Conservation (phyloP, 2,888 invertebrate genomes). For the Drosophila pseudotakahashii region DNA sequence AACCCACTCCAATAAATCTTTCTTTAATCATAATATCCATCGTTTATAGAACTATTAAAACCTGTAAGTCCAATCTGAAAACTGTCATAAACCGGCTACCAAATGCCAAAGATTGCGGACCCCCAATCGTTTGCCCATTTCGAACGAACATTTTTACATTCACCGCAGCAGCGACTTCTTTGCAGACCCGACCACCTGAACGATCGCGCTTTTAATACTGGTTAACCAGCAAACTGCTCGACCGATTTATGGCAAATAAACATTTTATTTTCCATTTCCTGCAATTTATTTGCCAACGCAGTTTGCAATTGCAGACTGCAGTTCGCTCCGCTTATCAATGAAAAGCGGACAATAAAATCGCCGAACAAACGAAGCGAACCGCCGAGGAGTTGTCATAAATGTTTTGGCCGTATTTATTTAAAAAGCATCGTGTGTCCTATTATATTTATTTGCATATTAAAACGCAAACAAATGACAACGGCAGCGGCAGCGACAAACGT, state of each 20-base stretch:
- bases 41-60: conserved; percentile 22
- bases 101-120: conserved; percentile 34
- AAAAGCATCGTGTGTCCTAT: conserved; percentile 58
- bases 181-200: conserved; percentile 25
- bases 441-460: conserved; percentile 73
- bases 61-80: conserved; percentile 22
- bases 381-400: conserved; percentile 52
- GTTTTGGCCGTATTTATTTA: conserved; percentile 66
- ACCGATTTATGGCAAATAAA: conserved; percentile 70
- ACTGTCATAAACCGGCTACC: conserved; percentile 40
- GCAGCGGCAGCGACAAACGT: conserved; percentile 38
- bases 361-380: conserved; percentile 1
- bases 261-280: conserved; percentile 67
- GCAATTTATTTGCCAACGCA: conserved; percentile 63
- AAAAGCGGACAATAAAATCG: conserved; percentile 21
- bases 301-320: conserved; percentile 50
- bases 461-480: conserved; percentile 50
- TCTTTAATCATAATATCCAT: conserved; percentile 6
- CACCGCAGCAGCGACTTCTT: conserved; percentile 13
- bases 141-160: conserved; percentile 31
- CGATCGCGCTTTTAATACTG: conserved; percentile 49
- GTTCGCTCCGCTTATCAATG: conserved; percentile 61
- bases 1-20: neutral
- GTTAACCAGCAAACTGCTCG: conserved; percentile 47
- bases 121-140: conserved; percentile 16